phyloP scores from a whole-genome alignment of 1,140 invertebrate genomes.

The Oryzaephilus surinamensis region DNA sequence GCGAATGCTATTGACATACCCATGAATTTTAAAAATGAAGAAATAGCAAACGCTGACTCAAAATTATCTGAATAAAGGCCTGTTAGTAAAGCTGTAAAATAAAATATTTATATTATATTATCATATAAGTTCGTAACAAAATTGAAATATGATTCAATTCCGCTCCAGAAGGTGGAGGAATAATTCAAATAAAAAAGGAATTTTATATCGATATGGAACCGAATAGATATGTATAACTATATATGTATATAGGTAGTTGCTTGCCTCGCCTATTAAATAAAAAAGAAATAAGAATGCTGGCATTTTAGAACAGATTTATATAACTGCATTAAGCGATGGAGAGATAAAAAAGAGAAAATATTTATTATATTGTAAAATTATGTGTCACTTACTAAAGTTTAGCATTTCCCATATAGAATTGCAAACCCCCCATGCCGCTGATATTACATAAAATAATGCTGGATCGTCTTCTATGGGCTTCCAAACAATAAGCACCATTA shows the following conservation, averaged over 20 bases:
- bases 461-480: constrained; percentile 50
- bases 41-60: constrained; percentile 39
- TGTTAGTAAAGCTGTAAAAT: constrained; percentile 36
- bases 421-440: constrained; percentile 64
- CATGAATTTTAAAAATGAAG: constrained; percentile 35
- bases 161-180: too few species aligned
- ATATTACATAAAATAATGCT: constrained; percentile 56
- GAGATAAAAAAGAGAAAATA: constrained; percentile 1
- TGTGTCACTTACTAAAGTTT: constrained; percentile 33
- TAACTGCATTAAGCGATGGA: constrained; percentile 2
- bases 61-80: constrained; percentile 37
- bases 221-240: too few species aligned
- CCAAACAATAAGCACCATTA: constrained; percentile 55
- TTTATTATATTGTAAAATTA: too few species aligned
- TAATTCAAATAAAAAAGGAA: not conserved
- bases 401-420: constrained; percentile 63
- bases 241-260: too few species aligned
- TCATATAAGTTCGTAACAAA: not conserved
- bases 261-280: too few species aligned
- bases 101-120: not conserved
- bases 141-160: too few species aligned
- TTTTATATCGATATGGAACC: not conserved
- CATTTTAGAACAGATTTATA: not conserved
- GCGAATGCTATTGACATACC: constrained; percentile 37
- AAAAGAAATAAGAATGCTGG: too few species aligned